Base-by-base conservation (phyloP, 2,888 invertebrate species). In the Synergus japonicus region DNA sequence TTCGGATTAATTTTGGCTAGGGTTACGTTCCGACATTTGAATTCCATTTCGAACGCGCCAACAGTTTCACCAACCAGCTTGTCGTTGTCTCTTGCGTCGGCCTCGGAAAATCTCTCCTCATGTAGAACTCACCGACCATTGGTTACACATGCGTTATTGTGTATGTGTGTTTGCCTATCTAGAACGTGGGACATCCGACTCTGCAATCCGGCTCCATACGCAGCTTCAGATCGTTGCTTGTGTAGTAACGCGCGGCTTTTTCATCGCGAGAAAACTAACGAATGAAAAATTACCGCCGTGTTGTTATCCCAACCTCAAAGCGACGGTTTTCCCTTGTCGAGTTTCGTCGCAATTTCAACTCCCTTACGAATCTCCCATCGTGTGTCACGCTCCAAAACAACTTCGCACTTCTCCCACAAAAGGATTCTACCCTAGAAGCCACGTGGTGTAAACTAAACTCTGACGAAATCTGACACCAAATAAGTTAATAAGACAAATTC, bases 381-480 rank as follows among this genome's bases (percentile, higher is more conserved):
- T 4, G 67, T 69, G 37, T 54, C 37, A 69, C 29, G 69, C 44
- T 73, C n/a, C 15, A 73, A 58, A 73, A 73, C 54, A 73, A 69
- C 15, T 9, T 49, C 49, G 69, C 49, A 15, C 69, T 46, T 69
- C 66, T 49, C 29, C 13, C 15, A 22, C 44, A 54, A 58, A 43
- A 58, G 15, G 54, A 13, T 54, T 58, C 69, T 54, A 73, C 54
- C 18, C 54, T 15, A 58, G 54, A 58, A 12, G 54, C 73, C 73
- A 73, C 73, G 73, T 73, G 73, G 73, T 73, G 54, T 73, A 37
- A 73, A 73, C 54, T 54, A 29, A 54, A 49, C 18, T 15, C 9
- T 54, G 37, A 37, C 49, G 22, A 22, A 46, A 46, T 69, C 44
- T 10, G 1, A 46, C 9, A 2, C 7, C 13, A 49, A 73, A 54